Conservation (phyloP, 1,140 invertebrate species). For the Polypedilum vanderplanki region DNA sequence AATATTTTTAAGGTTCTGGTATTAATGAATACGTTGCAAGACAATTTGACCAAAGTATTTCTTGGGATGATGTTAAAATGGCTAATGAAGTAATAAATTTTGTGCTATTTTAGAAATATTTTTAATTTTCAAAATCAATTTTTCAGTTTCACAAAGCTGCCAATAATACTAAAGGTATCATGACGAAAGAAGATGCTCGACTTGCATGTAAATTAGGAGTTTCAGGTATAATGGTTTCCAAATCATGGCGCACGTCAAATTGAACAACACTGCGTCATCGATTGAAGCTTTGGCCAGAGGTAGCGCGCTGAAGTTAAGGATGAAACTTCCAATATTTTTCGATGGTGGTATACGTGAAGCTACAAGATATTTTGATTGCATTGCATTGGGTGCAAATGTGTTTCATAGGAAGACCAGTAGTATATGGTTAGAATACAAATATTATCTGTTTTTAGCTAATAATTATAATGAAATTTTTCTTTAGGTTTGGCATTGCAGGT, state of each 20-base stretch:
- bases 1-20: conserved; percentile 55
- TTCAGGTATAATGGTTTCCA: conserved; percentile 74
- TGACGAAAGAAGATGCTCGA: conserved; percentile 79
- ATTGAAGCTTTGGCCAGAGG: conserved; percentile 82
- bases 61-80: conserved; percentile 80
- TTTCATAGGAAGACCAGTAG: conserved; percentile 78
- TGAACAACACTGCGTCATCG: conserved; percentile 74
- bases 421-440: no score
- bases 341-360: conserved; percentile 83
- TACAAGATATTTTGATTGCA: conserved; percentile 85
- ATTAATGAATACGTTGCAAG: conserved; percentile 66
- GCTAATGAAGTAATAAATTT: conserved; percentile 61
- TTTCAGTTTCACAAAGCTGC: conserved; percentile 64
- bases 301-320: conserved; percentile 67
- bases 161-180: conserved; percentile 81
- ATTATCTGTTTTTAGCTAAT: no score
- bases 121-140: background rate
- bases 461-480: no score
- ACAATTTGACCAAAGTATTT: conserved; percentile 69
- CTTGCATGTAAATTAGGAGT: conserved; percentile 66
- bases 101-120: background rate
- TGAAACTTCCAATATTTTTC: conserved; percentile 71
- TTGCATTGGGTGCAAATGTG: conserved; percentile 89
- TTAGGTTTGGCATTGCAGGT: no score
- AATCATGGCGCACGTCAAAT: conserved; percentile 89